These are phyloP conservation scores for Manduca sexta DNA, from an alignment of 1,140 invertebrate genomes.

Conservation along the genomic window DNA sequence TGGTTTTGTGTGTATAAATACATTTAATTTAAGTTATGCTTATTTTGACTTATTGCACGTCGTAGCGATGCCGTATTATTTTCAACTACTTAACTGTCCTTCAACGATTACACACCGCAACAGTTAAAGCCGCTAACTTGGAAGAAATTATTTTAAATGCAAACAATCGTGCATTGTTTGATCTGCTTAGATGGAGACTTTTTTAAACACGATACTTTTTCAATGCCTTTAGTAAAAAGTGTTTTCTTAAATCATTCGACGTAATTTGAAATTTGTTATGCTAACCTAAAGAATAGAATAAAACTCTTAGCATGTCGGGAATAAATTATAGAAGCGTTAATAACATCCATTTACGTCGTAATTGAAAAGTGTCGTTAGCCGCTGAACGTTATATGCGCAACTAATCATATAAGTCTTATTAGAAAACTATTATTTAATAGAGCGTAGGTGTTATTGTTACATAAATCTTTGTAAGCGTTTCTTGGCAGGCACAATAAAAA, in stretches of 20 bases:
- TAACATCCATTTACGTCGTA: no score
- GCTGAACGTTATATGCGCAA: no score
- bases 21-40: no score
- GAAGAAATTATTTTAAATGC: constrained; percentile 23
- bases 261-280: no score
- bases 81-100: constrained; percentile 15
- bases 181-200: neutral
- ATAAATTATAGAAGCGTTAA: no score
- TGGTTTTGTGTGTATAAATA: no score
- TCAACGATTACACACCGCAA: constrained; percentile 19
- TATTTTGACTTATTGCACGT: no score
- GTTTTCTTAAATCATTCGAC: no score
- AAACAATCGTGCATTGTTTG: constrained; percentile 19
- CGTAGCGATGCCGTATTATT: neutral
- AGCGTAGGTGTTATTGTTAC: constrained; percentile 10
- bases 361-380: no score
- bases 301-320: neutral
- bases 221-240: no score
- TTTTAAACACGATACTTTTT: no score
- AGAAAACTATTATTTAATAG: constrained; percentile 19
- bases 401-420: constrained; percentile 4
- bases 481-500: constrained; percentile 9
- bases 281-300: no score
- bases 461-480: constrained; percentile 18
- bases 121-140: constrained; percentile 29